Conservation (phyloP, 2,113 vertebrate genomes). For the Pterocles orientalis region DNA sequence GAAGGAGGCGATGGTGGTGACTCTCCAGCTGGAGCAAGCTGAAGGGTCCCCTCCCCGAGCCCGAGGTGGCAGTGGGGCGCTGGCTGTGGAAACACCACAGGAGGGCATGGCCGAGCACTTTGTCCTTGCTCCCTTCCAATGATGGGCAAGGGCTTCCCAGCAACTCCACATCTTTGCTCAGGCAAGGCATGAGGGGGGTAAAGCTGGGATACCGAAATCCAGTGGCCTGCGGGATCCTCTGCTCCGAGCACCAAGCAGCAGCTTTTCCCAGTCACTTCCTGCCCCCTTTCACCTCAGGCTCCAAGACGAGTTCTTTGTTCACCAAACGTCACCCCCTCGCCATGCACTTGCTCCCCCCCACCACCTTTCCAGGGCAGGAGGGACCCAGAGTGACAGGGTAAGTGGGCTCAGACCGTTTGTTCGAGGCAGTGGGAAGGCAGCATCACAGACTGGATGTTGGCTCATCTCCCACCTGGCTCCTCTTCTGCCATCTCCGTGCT, state of each 20-base stretch:
- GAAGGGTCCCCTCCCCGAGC: background rate
- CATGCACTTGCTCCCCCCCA: background rate
- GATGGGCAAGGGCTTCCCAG: background rate
- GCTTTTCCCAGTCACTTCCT: background rate
- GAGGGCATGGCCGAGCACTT: fast-evolving
- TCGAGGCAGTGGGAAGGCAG: background rate
- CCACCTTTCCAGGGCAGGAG: background rate
- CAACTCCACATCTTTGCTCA: background rate
- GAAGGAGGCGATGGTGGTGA: background rate
- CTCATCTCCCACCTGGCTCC: background rate
- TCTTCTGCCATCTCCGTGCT: background rate
- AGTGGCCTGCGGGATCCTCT: background rate
- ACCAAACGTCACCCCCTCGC: background rate
- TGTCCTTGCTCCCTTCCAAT: background rate
- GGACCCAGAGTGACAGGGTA: background rate
- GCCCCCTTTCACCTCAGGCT: background rate
- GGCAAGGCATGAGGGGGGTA: background rate
- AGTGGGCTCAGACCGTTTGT: background rate
- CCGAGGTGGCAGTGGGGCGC: background rate
- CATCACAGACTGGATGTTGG: background rate
- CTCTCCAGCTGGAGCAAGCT: background rate
- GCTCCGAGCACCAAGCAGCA: background rate
- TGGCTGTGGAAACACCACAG: fast-evolving
- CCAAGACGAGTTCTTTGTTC: background rate
- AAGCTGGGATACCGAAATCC: background rate